A percentile compares a stretch with the other conserved stretches of the same genome.
These are phyloP conservation scores for Leistus spinibarbis DNA, from an alignment of 2,888 invertebrate species.

Conservation along the genomic window DNA sequence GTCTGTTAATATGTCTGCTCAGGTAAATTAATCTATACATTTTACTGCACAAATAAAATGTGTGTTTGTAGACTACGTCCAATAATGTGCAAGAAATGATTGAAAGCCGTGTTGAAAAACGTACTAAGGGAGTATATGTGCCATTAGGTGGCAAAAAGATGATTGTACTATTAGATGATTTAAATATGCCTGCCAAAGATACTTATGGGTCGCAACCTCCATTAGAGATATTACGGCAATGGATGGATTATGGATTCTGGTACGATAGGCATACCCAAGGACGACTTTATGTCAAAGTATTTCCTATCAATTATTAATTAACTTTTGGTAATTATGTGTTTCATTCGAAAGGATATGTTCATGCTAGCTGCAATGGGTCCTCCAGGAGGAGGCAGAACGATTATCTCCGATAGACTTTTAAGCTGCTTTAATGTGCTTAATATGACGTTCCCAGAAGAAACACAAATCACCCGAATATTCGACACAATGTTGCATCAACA, in stretches of 20 bases:
- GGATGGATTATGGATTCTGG: conserved; percentile 92
- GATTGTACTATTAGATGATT: conserved; percentile 88
- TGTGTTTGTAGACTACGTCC: conserved; percentile 70
- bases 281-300: conserved; percentile 74
- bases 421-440: conserved; percentile 78
- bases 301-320: neutral
- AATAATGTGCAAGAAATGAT: conserved; percentile 84
- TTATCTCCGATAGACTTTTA: conserved; percentile 76
- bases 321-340: neutral
- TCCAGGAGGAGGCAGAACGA: conserved; percentile 84
- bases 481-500: conserved; percentile 85
- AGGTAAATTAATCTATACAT: conserved; percentile 54
- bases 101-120: conserved; percentile 84
- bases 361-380: conserved; percentile 84
- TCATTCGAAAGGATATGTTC: conserved; percentile 69
- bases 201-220: conserved; percentile 89
- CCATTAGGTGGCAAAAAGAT: conserved; percentile 83
- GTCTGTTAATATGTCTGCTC: conserved; percentile 86
- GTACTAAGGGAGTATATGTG: conserved; percentile 82
- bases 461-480: conserved; percentile 79
- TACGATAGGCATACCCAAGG: conserved; percentile 82
- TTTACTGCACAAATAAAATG: too few relatives aligned
- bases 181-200: conserved; percentile 92
- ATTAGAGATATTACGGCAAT: conserved; percentile 80
- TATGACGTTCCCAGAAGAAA: conserved; percentile 82